Conservation (phyloP, 2,797 vertebrate genomes). For the Chanos chanos region DNA sequence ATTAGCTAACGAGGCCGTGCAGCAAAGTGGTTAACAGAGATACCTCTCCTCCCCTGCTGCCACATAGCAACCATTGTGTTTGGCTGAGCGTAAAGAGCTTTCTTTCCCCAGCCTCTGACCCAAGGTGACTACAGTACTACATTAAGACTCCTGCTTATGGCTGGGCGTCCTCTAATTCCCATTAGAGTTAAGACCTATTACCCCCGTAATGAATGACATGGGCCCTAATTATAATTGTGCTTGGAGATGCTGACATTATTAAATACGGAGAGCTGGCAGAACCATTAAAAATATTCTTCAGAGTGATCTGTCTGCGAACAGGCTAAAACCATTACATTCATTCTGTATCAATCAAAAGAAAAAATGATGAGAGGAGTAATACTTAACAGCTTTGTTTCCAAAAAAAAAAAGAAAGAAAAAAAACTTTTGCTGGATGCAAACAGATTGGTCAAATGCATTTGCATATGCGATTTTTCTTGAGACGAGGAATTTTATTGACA, state of each 20-base stretch:
- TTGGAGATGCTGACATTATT: slow-evolving; percentile 77
- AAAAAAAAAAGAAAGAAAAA: slow-evolving; percentile 28
- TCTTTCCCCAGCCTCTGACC: slow-evolving; percentile 61
- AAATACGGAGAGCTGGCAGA: slow-evolving; percentile 72
- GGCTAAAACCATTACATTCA: slow-evolving; percentile 83
- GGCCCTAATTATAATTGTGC: slow-evolving; percentile 80
- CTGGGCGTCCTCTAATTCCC: slow-evolving; percentile 65
- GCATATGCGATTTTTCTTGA: not conserved
- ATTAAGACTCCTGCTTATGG: slow-evolving; percentile 68
- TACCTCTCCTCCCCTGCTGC: slow-evolving; percentile 65
- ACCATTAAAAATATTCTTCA: slow-evolving; percentile 86
- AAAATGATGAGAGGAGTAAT: slow-evolving; percentile 80
- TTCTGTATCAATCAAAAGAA: slow-evolving; percentile 81
- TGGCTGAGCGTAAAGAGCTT: slow-evolving; percentile 72
- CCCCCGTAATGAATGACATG: slow-evolving; percentile 72
- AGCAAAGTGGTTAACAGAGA: slow-evolving; percentile 60
- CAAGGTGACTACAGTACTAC: slow-evolving; percentile 67
- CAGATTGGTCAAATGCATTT: slow-evolving; percentile 34
- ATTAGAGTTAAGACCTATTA: slow-evolving; percentile 75
- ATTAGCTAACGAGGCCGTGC: slow-evolving; percentile 51
- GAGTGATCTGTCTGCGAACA: slow-evolving; percentile 83
- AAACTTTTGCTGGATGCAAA: slow-evolving; percentile 58
- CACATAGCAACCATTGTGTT: slow-evolving; percentile 76
- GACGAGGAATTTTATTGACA: not conserved
- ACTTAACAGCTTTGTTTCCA: slow-evolving; percentile 58